Evolutionary conservation across 2,888 invertebrate species (phyloP).

Genomic region (Liposcelis brunnea): DNA sequence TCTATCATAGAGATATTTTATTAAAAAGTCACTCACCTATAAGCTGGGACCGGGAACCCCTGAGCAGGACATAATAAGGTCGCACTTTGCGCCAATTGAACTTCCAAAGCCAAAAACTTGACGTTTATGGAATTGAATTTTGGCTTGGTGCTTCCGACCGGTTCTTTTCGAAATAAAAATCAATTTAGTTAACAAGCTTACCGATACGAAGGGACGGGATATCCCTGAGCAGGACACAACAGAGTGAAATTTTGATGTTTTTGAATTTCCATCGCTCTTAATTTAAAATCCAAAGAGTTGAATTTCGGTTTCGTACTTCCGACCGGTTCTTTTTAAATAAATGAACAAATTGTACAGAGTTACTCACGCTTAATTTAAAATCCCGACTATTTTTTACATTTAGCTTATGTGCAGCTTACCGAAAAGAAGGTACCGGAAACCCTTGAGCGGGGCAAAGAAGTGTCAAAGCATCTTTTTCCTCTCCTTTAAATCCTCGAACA

Average conservation of each 20-base stretch:
- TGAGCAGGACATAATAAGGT: conserved; percentile 33
- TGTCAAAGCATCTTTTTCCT: conserved; percentile 33
- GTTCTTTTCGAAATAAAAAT: conserved; percentile 26
- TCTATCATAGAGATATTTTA: conserved; percentile 31
- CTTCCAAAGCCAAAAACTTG: conserved; percentile 20
- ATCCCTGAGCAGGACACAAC: conserved; percentile 38
- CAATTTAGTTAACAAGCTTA: conserved; percentile 19
- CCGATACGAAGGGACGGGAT: conserved; percentile 38
- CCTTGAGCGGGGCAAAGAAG: conserved; percentile 59
- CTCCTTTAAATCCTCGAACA: conserved; percentile 22
- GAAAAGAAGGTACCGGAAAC: conserved; percentile 54
- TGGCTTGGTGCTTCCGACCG: conserved; percentile 40
- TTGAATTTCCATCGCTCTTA: not conserved
- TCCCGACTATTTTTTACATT: not conserved
- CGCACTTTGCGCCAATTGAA: conserved; percentile 19
- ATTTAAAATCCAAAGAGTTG: conserved; percentile 21
- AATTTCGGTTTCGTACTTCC: conserved; percentile 51
- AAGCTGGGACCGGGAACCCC: conserved; percentile 31
- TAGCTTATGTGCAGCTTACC: conserved; percentile 32
- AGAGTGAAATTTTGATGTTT: conserved; percentile 17
- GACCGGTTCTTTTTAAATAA: conserved; percentile 39
- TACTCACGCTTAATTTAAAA: not conserved
- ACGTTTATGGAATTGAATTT: conserved; percentile 39
- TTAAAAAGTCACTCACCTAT: conserved; percentile 34
- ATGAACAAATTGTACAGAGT: conserved; percentile 18